Evolutionary conservation across 1,140 invertebrate species (phyloP), one percentile per base, ranked within the genome.

Genomic region (Lepidurus couesii): DNA sequence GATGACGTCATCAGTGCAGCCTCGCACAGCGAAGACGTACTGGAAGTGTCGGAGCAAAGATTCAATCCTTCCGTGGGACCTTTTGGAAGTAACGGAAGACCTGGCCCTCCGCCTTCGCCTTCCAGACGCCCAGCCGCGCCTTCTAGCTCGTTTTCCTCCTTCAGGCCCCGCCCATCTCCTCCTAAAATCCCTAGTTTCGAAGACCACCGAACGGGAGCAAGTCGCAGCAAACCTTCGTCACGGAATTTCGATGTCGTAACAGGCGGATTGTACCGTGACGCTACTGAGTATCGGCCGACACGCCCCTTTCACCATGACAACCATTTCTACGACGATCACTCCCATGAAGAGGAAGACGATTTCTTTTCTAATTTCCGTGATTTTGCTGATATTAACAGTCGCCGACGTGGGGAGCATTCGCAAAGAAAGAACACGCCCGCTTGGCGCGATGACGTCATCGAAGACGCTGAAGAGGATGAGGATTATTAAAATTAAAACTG

Each of bases 291-390:
- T n/a, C 44, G 21, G n/a, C 42, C 42, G 13, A 77, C 16, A 43
- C 76, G 16, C n/a, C 76, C n/a, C 11, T 77, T 44, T 26, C 44
- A 8, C 11, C 44, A 44, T 21, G 44, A 76, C 42, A 43, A 26
- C 42, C 75, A 47, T 21, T 42, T 44, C 21, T 47, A 77, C 45
- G 43, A 77, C 9, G 47, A 77, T 16, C 9, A 44, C 47, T 34
- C 24, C 43, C 47, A 77, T 45, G 75, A 26, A 16, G 43, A 45
- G 6, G 75, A 44, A 77, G 78, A 79, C 16, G 78, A 79, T 47
- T 79, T 79, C 78, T 79, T 79, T 75, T 75, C 73, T 42, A 79
- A 79, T 45, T 79, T 79, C 42, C 73, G 78, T 26, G 78, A 79
- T 42, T 79, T 79, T 44, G 78, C 78, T 21, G 78, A 79, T 45